Evolutionary conservation across 1,140 invertebrate species (phyloP).

Genomic region (Maconellicoccus hirsutus): DNA sequence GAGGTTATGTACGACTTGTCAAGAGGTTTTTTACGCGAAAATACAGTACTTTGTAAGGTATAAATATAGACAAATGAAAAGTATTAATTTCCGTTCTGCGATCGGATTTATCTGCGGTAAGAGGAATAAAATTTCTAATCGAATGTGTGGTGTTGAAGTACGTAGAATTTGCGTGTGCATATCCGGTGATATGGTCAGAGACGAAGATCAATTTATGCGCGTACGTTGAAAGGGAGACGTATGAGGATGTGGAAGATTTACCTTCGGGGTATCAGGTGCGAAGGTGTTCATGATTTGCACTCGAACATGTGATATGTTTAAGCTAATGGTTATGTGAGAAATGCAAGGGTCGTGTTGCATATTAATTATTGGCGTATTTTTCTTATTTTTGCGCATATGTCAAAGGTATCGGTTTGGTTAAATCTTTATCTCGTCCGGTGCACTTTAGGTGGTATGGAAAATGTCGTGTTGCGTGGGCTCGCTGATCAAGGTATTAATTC

Average conservation of each 20-base stretch:
- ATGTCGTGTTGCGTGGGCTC: too few species aligned
- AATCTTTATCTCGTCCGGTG: too few species aligned
- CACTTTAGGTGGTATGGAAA: too few species aligned
- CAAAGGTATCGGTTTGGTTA: too few species aligned
- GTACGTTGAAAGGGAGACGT: not conserved
- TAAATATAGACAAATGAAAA: not conserved
- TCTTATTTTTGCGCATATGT: not conserved
- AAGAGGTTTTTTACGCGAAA: not conserved
- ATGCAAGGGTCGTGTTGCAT: constrained; percentile 6
- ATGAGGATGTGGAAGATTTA: not conserved
- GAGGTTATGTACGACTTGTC: not conserved
- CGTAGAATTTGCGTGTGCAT: not conserved
- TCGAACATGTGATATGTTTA: not conserved
- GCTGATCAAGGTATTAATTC: too few species aligned
- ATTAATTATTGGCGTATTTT: constrained; percentile 12
- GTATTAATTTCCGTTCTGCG: too few species aligned
- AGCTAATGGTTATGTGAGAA: not conserved
- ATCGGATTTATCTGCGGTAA: too few species aligned
- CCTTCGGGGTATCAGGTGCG: constrained; percentile 15
- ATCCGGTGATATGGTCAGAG: not conserved
- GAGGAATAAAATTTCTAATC: not conserved
- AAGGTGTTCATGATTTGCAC: constrained; percentile 12
- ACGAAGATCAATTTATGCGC: not conserved
- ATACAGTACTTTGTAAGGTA: not conserved
- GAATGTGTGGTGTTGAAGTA: not conserved